phyloP scores from a whole-genome alignment of 2,888 invertebrate species.

The Tinea semifulvella region DNA sequence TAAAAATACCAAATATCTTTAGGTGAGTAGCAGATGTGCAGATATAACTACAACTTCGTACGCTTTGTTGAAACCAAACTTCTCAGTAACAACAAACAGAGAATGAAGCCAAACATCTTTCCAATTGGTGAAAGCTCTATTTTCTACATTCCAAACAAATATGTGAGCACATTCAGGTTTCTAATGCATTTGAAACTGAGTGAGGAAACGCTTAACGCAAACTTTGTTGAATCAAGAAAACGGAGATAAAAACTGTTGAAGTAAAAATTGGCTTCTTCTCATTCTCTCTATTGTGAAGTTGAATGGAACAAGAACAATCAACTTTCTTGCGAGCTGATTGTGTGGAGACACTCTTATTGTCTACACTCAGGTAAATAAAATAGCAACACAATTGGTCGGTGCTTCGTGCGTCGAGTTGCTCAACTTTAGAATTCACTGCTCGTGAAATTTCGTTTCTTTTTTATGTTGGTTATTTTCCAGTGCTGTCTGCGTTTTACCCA shows the following conservation, averaged over 20 bases:
- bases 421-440: constrained; percentile 42
- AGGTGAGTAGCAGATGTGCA: no score
- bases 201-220: constrained; percentile 51
- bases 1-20: no score
- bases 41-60: no score
- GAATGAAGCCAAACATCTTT: background rate
- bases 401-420: constrained; percentile 48
- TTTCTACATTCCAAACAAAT: background rate
- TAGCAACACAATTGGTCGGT: constrained; percentile 44
- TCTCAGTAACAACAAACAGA: background rate
- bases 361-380: constrained; percentile 57
- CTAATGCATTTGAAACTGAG: constrained; percentile 48
- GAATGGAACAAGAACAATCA: constrained; percentile 59
- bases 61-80: no score
- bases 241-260: constrained; percentile 48
- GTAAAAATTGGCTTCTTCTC: constrained; percentile 59
- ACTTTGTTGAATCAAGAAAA: constrained; percentile 52
- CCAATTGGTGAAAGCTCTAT: constrained; percentile 3
- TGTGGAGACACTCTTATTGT: constrained; percentile 59
- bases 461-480: constrained; percentile 1
- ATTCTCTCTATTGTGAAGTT: constrained; percentile 62
- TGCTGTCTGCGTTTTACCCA: constrained; percentile 1
- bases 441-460: constrained; percentile 9
- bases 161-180: constrained; percentile 20
- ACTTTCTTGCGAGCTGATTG: constrained; percentile 55